Percentiles rank a stretch among this genome's conserved stretches.
Evolutionary conservation across 2,888 invertebrate genomes (phyloP).

Genomic region (Protonemura montana): DNA sequence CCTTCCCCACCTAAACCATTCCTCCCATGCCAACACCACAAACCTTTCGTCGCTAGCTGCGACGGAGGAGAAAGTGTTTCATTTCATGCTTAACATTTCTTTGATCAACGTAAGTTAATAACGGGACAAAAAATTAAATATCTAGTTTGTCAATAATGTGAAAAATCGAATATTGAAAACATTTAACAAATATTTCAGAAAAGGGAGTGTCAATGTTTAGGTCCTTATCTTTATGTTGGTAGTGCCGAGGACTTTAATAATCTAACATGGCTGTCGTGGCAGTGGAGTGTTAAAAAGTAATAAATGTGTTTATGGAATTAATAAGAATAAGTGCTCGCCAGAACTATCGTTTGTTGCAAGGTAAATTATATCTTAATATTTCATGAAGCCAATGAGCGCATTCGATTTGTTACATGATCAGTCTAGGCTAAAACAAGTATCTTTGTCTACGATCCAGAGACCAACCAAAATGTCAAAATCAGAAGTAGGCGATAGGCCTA

Average conservation of each 20-base stretch:
- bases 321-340: not conserved
- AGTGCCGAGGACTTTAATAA: slow-evolving; percentile 39
- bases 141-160: slow-evolving; percentile 33
- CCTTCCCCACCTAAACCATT: slow-evolving; percentile 53
- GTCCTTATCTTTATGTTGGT: slow-evolving; percentile 42
- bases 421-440: not conserved
- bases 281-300: slow-evolving; percentile 39
- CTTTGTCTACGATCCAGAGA: not conserved
- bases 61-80: not conserved
- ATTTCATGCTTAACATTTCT: not conserved
- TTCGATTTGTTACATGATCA: no score
- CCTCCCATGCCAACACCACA: slow-evolving; percentile 46
- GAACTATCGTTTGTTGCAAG: not conserved
- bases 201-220: slow-evolving; percentile 39
- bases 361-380: not conserved
- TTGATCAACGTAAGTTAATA: not conserved
- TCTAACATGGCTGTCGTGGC: slow-evolving; percentile 50
- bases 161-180: not conserved
- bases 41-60: slow-evolving; percentile 25
- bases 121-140: not conserved
- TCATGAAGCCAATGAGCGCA: not conserved
- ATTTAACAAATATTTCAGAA: not conserved
- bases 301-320: slow-evolving; percentile 18
- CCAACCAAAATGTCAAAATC: slow-evolving; percentile 1
- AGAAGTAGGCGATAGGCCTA: not conserved